Evolutionary conservation across 2,113 vertebrate species (phyloP).

Genomic region (Cinclus mexicanus): DNA sequence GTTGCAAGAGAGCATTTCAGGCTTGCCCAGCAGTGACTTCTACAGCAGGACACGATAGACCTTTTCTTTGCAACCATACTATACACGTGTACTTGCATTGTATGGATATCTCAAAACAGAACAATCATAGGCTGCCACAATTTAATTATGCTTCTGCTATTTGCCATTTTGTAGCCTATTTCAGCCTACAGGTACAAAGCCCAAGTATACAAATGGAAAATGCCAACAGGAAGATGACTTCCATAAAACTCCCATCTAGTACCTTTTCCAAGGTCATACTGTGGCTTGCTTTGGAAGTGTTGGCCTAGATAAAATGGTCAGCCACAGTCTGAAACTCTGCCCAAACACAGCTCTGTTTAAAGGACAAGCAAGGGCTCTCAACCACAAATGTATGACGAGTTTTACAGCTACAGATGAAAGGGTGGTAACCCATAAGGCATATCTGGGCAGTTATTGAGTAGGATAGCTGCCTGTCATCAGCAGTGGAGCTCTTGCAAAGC

Average conservation of each 20-base stretch:
- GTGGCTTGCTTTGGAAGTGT: neutral
- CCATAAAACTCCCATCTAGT: neutral
- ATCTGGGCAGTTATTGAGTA: neutral
- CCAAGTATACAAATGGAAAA: neutral
- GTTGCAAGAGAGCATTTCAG: neutral
- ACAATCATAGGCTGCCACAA: neutral
- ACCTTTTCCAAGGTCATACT: neutral
- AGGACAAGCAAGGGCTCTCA: neutral
- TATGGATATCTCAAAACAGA: neutral
- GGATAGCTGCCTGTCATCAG: neutral
- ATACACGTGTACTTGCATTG: accelerated
- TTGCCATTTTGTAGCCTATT: neutral
- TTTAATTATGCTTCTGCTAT: neutral
- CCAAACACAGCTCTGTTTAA: neutral
- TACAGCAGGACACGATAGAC: neutral
- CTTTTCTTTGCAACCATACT: neutral
- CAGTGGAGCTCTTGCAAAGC: neutral
- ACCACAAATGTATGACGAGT: neutral
- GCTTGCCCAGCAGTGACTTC: neutral
- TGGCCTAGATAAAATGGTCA: neutral
- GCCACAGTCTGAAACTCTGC: neutral
- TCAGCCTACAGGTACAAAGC: neutral
- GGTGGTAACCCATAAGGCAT: neutral
- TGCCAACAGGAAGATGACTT: neutral
- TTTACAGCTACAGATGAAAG: neutral